A percentile compares a stretch with the other conserved stretches of the same genome.
These are phyloP conservation scores for Lutraria lutraria DNA, from an alignment of 2,888 invertebrate genomes.

Conservation along the genomic window DNA sequence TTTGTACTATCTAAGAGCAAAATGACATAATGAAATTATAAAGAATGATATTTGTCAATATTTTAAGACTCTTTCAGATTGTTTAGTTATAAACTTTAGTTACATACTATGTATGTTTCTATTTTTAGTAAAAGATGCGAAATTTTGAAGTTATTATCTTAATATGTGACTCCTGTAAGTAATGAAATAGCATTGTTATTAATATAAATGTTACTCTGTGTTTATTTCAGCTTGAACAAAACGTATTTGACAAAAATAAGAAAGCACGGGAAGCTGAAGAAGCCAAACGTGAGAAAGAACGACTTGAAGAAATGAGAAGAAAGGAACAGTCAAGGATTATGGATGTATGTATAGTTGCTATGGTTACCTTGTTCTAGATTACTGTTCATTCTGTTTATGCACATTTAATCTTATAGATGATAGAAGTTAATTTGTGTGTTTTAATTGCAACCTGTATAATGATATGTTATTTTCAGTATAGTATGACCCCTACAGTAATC, in stretches of 20 bases:
- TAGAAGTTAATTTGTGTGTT: background rate
- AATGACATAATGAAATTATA: too few species aligned
- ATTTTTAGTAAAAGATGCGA: too few species aligned
- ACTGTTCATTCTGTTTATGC: background rate
- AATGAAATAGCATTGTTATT: too few species aligned
- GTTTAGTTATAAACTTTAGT: too few species aligned
- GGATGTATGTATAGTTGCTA: constrained; percentile 88
- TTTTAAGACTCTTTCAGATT: too few species aligned
- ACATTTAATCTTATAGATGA: background rate
- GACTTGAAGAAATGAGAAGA: constrained; percentile 93
- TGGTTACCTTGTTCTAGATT: background rate
- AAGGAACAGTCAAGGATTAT: constrained; percentile 96
- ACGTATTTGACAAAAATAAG: constrained; percentile 92
- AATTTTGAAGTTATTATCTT: too few species aligned
- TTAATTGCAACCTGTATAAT: background rate
- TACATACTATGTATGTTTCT: too few species aligned
- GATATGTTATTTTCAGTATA: background rate
- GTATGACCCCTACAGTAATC: too few species aligned
- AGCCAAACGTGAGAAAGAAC: constrained; percentile 93
- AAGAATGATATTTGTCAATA: too few species aligned
- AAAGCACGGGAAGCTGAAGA: constrained; percentile 92
- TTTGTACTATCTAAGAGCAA: too few species aligned
- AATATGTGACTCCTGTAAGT: too few species aligned
- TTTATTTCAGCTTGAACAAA: constrained; percentile 88
- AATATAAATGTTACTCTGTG: too few species aligned